Evolutionary conservation across 1,140 invertebrate genomes (phyloP).

Genomic region (Bombus breviceps): DNA sequence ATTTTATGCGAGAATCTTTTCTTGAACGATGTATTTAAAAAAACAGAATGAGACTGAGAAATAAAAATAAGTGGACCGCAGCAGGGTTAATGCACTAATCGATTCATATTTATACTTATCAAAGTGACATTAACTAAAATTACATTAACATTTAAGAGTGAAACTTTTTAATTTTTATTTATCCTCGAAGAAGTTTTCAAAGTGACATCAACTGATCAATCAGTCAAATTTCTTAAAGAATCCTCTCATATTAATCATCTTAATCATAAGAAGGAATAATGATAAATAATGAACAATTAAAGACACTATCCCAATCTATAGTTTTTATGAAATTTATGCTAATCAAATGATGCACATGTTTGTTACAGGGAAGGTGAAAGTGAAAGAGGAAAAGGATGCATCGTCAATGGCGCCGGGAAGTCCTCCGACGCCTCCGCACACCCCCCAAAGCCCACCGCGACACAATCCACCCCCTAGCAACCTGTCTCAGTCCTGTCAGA

Average conservation of each 20-base stretch:
- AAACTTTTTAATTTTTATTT: not conserved
- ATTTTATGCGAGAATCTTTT: not conserved
- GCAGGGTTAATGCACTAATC: not conserved
- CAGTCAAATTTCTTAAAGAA: too few relatives aligned
- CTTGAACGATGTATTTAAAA: too few relatives aligned
- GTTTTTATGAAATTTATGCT: not conserved
- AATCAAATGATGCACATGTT: not conserved
- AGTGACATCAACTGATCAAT: not conserved
- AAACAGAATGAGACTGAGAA: too few relatives aligned
- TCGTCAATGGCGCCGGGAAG: slow-evolving; percentile 81
- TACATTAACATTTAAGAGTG: too few relatives aligned
- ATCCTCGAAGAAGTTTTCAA: not conserved
- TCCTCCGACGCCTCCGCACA: slow-evolving; percentile 81
- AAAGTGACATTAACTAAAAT: not conserved
- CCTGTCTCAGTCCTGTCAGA: slow-evolving; percentile 74
- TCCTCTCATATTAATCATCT: too few relatives aligned
- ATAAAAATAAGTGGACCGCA: not conserved
- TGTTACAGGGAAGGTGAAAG: slow-evolving; percentile 76
- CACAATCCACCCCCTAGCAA: slow-evolving; percentile 74
- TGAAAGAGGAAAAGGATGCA: slow-evolving; percentile 80
- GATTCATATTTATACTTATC: not conserved
- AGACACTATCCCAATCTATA: not conserved
- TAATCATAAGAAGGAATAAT: too few relatives aligned
- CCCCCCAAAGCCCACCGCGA: slow-evolving; percentile 79
- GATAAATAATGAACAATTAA: too few relatives aligned